Percentiles rank a stretch among this genome's conserved stretches.
These are phyloP conservation scores for Stegana nigrithorax DNA, from an alignment of 2,888 invertebrate species.

Conservation along the genomic window DNA sequence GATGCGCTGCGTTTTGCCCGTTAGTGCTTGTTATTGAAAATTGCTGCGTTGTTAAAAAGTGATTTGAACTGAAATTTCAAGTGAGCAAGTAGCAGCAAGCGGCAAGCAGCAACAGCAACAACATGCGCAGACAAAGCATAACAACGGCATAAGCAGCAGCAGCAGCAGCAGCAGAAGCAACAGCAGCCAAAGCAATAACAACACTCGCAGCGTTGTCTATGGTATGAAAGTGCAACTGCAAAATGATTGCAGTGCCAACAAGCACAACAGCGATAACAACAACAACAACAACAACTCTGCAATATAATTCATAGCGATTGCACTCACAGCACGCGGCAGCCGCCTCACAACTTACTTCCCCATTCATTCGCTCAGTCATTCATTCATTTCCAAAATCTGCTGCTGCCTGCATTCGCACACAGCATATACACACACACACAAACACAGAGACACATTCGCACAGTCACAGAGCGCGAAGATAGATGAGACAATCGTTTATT, in stretches of 20 bases:
- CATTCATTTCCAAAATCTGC: too few species aligned
- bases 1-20: too few species aligned
- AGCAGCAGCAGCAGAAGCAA: not conserved
- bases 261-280: slow-evolving; percentile 33
- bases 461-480: slow-evolving; percentile 8
- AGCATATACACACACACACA: too few species aligned
- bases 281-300: too few species aligned
- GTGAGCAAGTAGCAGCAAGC: too few species aligned
- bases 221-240: slow-evolving; percentile 19
- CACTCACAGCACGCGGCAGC: too few species aligned
- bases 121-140: slow-evolving; percentile 25
- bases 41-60: slow-evolving; percentile 63
- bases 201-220: too few species aligned
- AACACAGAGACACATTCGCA: too few species aligned
- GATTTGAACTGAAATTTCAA: slow-evolving; percentile 43
- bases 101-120: too few species aligned
- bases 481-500: slow-evolving; percentile 30
- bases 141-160: slow-evolving; percentile 18
- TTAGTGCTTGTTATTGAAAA: slow-evolving; percentile 42
- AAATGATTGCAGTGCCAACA: slow-evolving; percentile 21
- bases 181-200: slow-evolving; percentile 5
- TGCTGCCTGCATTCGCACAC: too few species aligned
- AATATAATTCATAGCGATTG: slow-evolving; percentile 8
- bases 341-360: too few species aligned
- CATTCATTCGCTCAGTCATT: too few species aligned